Evolutionary conservation across 2,888 invertebrate species (phyloP).

Genomic region (Drosophila subquinaria): DNA sequence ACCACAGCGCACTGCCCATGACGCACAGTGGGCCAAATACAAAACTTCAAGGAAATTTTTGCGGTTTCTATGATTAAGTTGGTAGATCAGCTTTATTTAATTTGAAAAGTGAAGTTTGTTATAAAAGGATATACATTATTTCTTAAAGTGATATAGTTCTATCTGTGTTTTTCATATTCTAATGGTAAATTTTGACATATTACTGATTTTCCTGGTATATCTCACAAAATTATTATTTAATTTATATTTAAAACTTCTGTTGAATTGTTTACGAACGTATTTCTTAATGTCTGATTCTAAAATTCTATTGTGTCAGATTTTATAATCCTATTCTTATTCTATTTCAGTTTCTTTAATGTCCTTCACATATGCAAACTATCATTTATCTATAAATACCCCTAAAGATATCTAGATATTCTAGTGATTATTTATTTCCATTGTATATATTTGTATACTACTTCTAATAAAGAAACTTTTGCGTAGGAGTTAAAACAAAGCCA

Average conservation of each 20-base stretch:
- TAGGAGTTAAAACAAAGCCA: conserved; percentile 38
- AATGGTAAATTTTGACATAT: too few species aligned
- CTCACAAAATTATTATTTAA: not conserved
- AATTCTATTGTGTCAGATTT: not conserved
- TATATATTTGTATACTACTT: conserved; percentile 18
- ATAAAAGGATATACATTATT: not conserved
- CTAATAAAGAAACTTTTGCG: conserved; percentile 32
- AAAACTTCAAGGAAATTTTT: conserved; percentile 16
- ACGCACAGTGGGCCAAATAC: conserved; percentile 39
- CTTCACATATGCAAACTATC: not conserved
- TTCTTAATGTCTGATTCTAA: not conserved
- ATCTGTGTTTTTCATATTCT: too few species aligned
- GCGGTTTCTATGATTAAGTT: not conserved
- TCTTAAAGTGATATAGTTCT: not conserved
- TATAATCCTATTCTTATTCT: not conserved
- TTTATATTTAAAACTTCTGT: too few species aligned
- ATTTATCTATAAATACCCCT: not conserved
- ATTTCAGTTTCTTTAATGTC: not conserved
- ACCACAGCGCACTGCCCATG: conserved; percentile 29
- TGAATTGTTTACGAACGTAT: not conserved
- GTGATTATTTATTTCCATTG: not conserved
- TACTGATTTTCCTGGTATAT: not conserved
- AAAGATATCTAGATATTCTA: not conserved
- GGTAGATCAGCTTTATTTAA: not conserved
- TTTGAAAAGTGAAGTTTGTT: not conserved